A percentile compares a stretch with the other conserved stretches of the same genome.
Evolutionary conservation across 2,888 invertebrate species (phyloP).

Genomic region (Macrosiphum euphorbiae): DNA sequence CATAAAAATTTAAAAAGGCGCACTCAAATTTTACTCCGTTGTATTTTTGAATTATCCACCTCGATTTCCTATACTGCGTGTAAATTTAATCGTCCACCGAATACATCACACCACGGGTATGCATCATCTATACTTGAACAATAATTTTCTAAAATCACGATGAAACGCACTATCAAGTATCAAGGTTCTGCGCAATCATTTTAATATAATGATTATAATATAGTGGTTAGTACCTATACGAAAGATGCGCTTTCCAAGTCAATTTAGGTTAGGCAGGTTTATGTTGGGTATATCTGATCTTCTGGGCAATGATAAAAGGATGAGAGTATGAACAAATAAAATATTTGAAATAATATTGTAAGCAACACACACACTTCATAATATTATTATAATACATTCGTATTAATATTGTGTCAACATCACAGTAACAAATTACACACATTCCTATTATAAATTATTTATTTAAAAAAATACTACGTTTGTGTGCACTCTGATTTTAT

Average conservation of each 20-base stretch:
- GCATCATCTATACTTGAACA: not conserved
- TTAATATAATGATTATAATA: not conserved
- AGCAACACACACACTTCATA: not conserved
- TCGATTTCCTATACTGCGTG: not conserved
- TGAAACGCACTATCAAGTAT: not conserved
- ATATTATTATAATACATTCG: not conserved
- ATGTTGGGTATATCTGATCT: not conserved
- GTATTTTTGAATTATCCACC: not conserved
- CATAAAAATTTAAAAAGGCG: too few relatives aligned
- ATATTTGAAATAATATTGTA: not conserved
- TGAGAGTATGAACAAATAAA: not conserved
- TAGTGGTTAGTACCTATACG: not conserved
- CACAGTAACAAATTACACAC: not conserved
- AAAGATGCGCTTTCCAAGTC: not conserved
- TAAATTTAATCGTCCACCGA: not conserved
- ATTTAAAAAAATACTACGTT: not conserved
- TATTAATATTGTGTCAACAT: not conserved
- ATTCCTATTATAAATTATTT: not conserved
- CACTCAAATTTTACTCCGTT: not conserved
- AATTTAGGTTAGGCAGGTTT: not conserved
- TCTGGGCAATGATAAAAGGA: not conserved
- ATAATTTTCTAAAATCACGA: not conserved
- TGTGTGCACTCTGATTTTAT: not conserved
- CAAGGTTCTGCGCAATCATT: not conserved
- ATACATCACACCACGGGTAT: not conserved